Evolutionary conservation across 35 echinoderm and acorn worm species (phyloP).

Genomic region (Diadema setosum): DNA sequence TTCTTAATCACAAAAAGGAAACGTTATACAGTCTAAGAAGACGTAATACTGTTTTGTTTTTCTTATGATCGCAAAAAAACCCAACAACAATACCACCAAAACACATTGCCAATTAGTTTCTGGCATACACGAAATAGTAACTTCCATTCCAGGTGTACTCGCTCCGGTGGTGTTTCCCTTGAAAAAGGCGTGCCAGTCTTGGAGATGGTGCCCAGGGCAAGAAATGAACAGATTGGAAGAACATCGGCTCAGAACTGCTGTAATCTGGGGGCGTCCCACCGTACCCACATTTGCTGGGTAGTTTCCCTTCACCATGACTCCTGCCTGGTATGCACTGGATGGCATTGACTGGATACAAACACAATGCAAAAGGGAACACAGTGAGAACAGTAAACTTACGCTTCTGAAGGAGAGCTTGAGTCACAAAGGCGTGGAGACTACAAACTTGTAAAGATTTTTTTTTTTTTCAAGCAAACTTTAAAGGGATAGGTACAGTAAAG

Average conservation of each 20-base stretch:
- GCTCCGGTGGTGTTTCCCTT: background rate
- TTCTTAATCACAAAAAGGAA: too few relatives aligned
- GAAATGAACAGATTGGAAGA: background rate
- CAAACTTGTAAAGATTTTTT: too few relatives aligned
- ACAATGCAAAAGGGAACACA: background rate
- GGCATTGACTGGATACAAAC: background rate
- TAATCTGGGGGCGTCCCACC: background rate
- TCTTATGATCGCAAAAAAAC: too few relatives aligned
- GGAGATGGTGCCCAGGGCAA: background rate
- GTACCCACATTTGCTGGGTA: background rate
- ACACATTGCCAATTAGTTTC: too few relatives aligned
- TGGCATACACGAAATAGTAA: slow-evolving; percentile 33
- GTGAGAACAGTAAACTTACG: too few relatives aligned
- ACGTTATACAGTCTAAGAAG: too few relatives aligned
- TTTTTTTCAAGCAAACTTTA: background rate
- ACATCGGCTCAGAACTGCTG: background rate
- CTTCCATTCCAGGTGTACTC: slow-evolving; percentile 14
- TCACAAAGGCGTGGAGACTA: background rate
- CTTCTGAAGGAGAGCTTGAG: background rate
- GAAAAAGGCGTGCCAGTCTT: background rate
- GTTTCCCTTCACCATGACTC: too few relatives aligned
- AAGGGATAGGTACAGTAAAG: too few relatives aligned
- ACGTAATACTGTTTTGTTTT: too few relatives aligned
- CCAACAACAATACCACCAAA: too few relatives aligned
- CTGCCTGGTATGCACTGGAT: background rate